Percentiles rank a stretch among this genome's conserved stretches.
phyloP scores from a whole-genome alignment of 1,140 invertebrate species.

The Ditylenchus dipsaci region DNA sequence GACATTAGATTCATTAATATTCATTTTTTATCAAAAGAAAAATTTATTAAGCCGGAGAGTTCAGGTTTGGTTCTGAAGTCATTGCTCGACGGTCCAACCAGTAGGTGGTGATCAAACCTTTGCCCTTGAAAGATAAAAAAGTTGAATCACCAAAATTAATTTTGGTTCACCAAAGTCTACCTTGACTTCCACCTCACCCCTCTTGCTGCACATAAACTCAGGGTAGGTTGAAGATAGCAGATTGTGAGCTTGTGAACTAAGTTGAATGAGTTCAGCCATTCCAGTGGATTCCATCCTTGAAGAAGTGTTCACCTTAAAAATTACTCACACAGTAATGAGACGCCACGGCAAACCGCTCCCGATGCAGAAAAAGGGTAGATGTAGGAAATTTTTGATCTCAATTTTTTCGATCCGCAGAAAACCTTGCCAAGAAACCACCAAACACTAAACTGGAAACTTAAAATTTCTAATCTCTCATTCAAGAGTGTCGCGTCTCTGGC shows the following conservation, averaged over 20 bases:
- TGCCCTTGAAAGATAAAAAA: constrained; percentile 31
- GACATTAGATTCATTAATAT: too few species aligned
- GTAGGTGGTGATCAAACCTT: constrained; percentile 43
- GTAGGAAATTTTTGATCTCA: too few species aligned
- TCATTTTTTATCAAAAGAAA: too few species aligned
- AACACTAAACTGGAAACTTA: too few species aligned
- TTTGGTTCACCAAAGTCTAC: constrained; percentile 17
- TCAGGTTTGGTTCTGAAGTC: too few species aligned
- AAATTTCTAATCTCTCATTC: too few species aligned
- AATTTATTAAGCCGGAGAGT: too few species aligned
- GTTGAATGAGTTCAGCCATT: constrained; percentile 51
- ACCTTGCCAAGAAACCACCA: too few species aligned
- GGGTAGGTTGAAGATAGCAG: constrained; percentile 35
- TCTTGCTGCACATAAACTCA: constrained; percentile 34
- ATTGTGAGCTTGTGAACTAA: constrained; percentile 43
- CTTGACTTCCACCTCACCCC: constrained; percentile 54
- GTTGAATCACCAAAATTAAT: not conserved
- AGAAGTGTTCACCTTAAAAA: constrained; percentile 69
- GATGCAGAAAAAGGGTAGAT: too few species aligned
- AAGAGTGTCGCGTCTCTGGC: too few species aligned
- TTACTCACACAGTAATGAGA: not conserved
- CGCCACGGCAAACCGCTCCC: too few species aligned
- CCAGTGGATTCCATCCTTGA: constrained; percentile 75
- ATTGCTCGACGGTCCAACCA: constrained; percentile 28
- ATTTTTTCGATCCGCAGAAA: too few species aligned